Percentiles rank a stretch among this genome's conserved stretches.
These are phyloP conservation scores for Drosophila atripex DNA, from an alignment of 2,888 invertebrate species.

Conservation along the genomic window DNA sequence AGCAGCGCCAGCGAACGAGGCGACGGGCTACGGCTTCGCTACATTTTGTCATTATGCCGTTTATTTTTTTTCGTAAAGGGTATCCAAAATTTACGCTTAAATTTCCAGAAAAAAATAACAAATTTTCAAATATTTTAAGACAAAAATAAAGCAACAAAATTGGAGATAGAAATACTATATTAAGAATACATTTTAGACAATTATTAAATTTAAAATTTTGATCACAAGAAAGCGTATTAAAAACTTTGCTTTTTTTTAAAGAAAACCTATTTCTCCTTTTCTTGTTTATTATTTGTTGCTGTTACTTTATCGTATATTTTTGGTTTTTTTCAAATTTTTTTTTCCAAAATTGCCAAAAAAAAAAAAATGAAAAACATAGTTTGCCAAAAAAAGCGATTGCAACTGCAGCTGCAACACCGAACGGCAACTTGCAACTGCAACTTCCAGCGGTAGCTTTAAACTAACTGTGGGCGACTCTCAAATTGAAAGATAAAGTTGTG, in stretches of 20 bases:
- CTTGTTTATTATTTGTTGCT: slow-evolving; percentile 43
- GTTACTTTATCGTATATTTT: slow-evolving; percentile 31
- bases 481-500: slow-evolving; percentile 32
- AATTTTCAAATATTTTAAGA: not conserved
- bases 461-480: slow-evolving; percentile 63
- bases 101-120: not conserved
- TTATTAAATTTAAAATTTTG: not conserved
- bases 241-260: not conserved
- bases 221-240: not conserved
- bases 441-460: slow-evolving; percentile 34
- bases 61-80: slow-evolving; percentile 44
- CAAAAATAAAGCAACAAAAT: not conserved
- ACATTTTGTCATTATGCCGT: slow-evolving; percentile 56
- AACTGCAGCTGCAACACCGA: slow-evolving; percentile 41
- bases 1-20: slow-evolving; percentile 32
- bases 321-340: slow-evolving; percentile 48
- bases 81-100: not conserved
- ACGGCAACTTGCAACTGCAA: slow-evolving; percentile 40
- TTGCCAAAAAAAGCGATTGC: slow-evolving; percentile 39
- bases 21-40: slow-evolving; percentile 18
- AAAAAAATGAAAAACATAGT: slow-evolving; percentile 23
- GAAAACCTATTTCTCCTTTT: not conserved
- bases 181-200: no score
- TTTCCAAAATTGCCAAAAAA: slow-evolving; percentile 63
- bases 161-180: no score